Evolutionary conservation across 2,797 vertebrate species (phyloP).

Genomic region (Coregonus sp.): DNA sequence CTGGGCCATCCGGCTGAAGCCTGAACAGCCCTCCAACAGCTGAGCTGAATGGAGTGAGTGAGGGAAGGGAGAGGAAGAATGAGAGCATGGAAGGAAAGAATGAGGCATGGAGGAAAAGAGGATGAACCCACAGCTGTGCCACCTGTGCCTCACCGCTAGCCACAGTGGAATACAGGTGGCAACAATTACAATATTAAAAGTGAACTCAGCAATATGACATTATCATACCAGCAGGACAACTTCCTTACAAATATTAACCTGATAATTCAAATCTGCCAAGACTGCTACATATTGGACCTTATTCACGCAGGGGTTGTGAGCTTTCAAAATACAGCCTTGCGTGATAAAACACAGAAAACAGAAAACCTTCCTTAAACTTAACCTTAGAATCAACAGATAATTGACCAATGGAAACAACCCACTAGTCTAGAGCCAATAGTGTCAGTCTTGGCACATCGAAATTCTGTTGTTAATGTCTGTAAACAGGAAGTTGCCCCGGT

Average conservation of each 20-base stretch:
- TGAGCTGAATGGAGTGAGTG: conserved; percentile 36
- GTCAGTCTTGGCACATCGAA: no score
- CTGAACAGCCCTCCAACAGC: conserved; percentile 69
- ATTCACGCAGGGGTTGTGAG: background rate
- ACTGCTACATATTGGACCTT: background rate
- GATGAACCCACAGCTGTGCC: background rate
- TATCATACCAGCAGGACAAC: background rate
- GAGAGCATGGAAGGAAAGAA: background rate
- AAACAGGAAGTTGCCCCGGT: no score
- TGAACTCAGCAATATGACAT: background rate
- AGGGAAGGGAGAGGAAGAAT: background rate
- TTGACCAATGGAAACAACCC: background rate
- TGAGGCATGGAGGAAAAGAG: background rate
- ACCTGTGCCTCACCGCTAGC: background rate
- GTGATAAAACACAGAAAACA: background rate
- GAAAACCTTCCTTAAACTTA: background rate
- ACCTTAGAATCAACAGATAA: background rate
- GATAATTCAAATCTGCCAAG: background rate
- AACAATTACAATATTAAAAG: background rate
- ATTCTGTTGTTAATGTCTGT: no score
- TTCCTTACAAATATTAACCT: background rate
- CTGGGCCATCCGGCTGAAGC: conserved; percentile 79
- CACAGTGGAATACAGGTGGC: background rate
- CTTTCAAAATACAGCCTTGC: no score
- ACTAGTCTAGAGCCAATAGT: no score